Conservation (phyloP, 2,797 vertebrate genomes). For the Coluber constrictor region DNA sequence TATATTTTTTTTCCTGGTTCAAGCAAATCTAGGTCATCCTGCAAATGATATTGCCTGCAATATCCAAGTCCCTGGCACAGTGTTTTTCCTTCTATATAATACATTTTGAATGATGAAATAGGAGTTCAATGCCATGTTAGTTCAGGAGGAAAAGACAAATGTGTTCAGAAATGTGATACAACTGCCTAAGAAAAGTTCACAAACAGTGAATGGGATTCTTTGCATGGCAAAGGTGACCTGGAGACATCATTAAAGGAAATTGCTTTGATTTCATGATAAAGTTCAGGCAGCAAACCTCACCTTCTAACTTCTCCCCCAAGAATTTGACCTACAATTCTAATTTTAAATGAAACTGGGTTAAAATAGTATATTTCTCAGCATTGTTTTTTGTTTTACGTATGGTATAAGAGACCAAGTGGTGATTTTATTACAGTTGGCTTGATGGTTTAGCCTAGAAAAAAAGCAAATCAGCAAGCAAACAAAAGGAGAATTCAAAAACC, state of each 20-base stretch:
- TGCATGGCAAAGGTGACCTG: not conserved
- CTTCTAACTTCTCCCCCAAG: not conserved
- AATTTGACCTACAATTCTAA: not conserved
- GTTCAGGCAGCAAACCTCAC: not conserved
- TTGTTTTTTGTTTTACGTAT: not conserved
- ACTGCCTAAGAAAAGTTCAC: not conserved
- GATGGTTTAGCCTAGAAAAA: not conserved
- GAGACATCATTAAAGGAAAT: not conserved
- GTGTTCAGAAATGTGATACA: slow-evolving; percentile 20
- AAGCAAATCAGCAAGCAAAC: not conserved
- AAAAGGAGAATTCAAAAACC: not conserved
- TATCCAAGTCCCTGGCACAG: not conserved
- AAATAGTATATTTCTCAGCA: not conserved
- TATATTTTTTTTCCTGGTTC: not conserved
- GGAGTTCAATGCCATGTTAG: not conserved
- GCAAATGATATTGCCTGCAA: slow-evolving; percentile 2
- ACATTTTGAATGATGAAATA: slow-evolving; percentile 15
- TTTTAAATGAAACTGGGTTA: not conserved
- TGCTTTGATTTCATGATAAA: not conserved
- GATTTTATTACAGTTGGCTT: not conserved
- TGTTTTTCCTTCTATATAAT: slow-evolving; percentile 16
- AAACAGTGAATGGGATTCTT: not conserved
- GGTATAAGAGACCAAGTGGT: not conserved
- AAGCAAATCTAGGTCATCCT: slow-evolving; percentile 26
- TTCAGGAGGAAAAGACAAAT: slow-evolving; percentile 14